These are phyloP conservation scores for Varroa destructor DNA, from an alignment of 1,140 invertebrate genomes.

Conservation along the genomic window DNA sequence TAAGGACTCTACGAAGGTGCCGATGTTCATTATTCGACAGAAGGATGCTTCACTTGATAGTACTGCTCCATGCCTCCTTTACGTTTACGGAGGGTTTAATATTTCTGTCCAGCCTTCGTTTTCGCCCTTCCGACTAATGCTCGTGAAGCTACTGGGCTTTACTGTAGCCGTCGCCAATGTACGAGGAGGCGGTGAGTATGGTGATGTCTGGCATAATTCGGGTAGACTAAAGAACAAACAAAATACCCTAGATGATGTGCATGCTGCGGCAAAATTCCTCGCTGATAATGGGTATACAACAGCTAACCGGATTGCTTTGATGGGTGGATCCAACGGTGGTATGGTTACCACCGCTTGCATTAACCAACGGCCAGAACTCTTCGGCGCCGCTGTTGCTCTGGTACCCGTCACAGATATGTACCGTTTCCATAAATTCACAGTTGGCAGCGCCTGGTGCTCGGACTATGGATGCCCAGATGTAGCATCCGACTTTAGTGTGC, in stretches of 20 bases:
- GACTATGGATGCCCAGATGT: conserved; percentile 45
- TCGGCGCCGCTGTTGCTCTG: conserved; percentile 45
- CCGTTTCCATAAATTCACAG: conserved; percentile 26
- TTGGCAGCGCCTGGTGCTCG: conserved; percentile 45
- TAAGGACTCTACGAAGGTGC: conserved; percentile 87
- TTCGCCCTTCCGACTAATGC: conserved; percentile 64
- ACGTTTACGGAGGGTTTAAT: conserved; percentile 96
- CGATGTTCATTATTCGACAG: conserved; percentile 87
- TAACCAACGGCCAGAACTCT: conserved; percentile 89
- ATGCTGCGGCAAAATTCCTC: conserved; percentile 77
- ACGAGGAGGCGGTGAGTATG: conserved; percentile 91
- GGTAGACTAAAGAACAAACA: conserved; percentile 85
- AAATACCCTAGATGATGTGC: conserved; percentile 95
- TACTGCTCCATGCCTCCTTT: conserved; percentile 63
- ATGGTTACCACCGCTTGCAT: conserved; percentile 76
- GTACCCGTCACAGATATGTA: conserved; percentile 10
- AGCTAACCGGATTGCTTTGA: conserved; percentile 45
- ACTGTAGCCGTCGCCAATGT: conserved; percentile 84
- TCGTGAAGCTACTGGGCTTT: conserved; percentile 77
- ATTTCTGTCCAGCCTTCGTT: conserved; percentile 74
- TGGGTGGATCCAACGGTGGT: conserved; percentile 88
- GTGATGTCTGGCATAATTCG: conserved; percentile 87
- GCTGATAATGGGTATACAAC: conserved; percentile 66
- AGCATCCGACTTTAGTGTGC: conserved; percentile 42
- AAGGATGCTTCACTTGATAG: conserved; percentile 57